Conservation (phyloP, 2,888 invertebrate species). For the Syrphus vitripennis region DNA sequence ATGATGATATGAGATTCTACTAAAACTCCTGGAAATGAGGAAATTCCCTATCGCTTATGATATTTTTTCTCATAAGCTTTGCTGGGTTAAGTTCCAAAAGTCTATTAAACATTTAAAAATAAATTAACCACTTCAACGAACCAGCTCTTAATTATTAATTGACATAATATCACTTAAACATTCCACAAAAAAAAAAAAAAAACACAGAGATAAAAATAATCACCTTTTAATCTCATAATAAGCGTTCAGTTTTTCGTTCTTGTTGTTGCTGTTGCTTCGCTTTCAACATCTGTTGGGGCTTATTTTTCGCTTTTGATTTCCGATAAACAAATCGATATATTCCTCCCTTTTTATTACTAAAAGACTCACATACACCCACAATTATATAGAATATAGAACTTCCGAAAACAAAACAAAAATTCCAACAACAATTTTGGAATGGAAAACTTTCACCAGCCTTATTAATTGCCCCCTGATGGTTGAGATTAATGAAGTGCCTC, state of each 20-base stretch:
- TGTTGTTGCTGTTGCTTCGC: background rate
- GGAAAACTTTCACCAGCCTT: background rate
- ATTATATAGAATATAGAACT: background rate
- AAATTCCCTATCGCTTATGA: too few relatives aligned
- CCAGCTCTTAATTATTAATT: background rate
- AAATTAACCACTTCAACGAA: background rate
- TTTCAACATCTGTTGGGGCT: conserved; percentile 38
- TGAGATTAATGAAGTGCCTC: conserved; percentile 2
- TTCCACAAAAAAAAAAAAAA: background rate
- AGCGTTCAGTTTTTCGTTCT: background rate
- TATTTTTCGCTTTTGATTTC: conserved; percentile 27
- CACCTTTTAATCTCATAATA: conserved; percentile 23
- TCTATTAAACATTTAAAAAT: background rate
- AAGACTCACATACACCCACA: background rate
- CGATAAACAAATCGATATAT: conserved; percentile 40
- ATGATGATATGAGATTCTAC: too few relatives aligned
- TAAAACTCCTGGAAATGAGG: too few relatives aligned
- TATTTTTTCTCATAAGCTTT: too few relatives aligned
- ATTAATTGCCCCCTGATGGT: conserved; percentile 6
- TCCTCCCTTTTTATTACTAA: background rate
- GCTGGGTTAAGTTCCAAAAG: background rate
- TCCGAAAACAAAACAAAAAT: background rate
- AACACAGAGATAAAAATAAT: conserved; percentile 19
- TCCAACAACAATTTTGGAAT: background rate
- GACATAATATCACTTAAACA: background rate